Percentiles rank a stretch among this genome's conserved stretches.
phyloP scores from a whole-genome alignment of 2,888 invertebrate genomes.

The Drosophila kuntzei region DNA sequence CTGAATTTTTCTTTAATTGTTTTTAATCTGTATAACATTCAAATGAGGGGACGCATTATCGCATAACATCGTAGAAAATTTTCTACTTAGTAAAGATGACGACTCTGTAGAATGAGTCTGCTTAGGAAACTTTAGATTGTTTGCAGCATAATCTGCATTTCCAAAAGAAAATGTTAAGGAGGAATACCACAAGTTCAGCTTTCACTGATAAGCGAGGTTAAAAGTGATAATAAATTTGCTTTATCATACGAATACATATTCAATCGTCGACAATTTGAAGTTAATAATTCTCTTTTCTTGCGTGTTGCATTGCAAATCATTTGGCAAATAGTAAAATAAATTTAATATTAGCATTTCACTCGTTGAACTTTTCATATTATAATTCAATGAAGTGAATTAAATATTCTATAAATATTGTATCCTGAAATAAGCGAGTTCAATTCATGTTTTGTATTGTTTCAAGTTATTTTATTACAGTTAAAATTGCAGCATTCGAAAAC shows the following conservation, averaged over 20 bases:
- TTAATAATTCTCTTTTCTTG: background rate
- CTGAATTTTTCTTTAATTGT: too few species aligned
- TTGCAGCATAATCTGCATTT: too few species aligned
- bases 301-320: constrained; percentile 1
- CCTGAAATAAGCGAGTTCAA: constrained; percentile 26
- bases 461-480: constrained; percentile 40
- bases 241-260: background rate
- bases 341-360: background rate
- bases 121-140: too few species aligned
- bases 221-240: background rate
- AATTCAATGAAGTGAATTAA: constrained; percentile 9
- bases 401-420: constrained; percentile 16
- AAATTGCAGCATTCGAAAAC: constrained; percentile 44
- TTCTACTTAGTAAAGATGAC: too few species aligned
- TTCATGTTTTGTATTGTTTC: constrained; percentile 25
- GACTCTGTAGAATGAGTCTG: too few species aligned
- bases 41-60: too few species aligned
- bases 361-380: constrained; percentile 3
- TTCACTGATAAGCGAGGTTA: background rate
- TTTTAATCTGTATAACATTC: too few species aligned
- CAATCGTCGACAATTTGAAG: background rate
- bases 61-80: too few species aligned
- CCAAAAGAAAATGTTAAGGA: background rate
- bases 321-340: too few species aligned
- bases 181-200: background rate